These are phyloP conservation scores for Ispidina picta DNA, from an alignment of 2,797 vertebrate species.

Conservation along the genomic window DNA sequence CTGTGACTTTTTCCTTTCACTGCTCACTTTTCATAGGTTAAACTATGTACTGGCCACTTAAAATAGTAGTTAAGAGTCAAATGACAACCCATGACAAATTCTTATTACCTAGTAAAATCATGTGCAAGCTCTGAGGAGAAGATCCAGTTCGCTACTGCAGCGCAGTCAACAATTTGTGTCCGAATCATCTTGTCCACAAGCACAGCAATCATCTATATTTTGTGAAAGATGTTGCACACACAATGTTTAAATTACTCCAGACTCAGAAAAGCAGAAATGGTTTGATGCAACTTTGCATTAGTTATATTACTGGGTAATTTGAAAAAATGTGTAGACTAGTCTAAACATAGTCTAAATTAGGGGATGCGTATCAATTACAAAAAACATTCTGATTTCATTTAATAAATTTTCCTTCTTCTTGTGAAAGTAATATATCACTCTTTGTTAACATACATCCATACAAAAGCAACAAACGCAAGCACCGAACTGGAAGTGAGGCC, in stretches of 20 bases:
- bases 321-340: background rate
- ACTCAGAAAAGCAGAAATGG: background rate
- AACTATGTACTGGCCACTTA: background rate
- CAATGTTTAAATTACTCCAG: background rate
- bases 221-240: background rate
- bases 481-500: background rate
- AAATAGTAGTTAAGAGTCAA: too few relatives aligned
- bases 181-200: conserved; percentile 97
- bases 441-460: background rate
- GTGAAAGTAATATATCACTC: background rate
- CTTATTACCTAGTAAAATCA: conserved; percentile 91
- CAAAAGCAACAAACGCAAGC: background rate
- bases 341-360: background rate
- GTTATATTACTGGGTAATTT: background rate
- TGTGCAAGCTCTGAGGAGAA: conserved; percentile 96
- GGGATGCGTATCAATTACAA: background rate
- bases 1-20: background rate
- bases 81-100: background rate
- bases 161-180: conserved; percentile 96
- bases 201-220: conserved; percentile 91
- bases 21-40: background rate
- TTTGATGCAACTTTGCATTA: background rate
- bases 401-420: background rate
- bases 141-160: conserved; percentile 98
- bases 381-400: background rate